phyloP scores from a whole-genome alignment of 2,113 vertebrate species.

The Nothoprocta pentlandii region DNA sequence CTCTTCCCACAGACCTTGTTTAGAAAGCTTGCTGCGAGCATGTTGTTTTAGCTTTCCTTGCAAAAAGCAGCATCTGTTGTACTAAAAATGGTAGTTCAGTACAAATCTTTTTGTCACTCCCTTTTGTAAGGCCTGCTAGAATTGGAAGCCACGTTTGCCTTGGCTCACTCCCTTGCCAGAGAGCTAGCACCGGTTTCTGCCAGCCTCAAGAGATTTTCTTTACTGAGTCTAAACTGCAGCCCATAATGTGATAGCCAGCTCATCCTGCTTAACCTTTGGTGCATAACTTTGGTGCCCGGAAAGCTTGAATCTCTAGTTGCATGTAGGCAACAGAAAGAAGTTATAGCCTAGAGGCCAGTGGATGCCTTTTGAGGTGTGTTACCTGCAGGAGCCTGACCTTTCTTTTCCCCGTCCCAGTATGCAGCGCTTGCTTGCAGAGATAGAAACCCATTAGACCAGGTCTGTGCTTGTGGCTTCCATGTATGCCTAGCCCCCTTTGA shows the following conservation, averaged over 20 bases:
- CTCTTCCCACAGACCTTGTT: conserved; percentile 61
- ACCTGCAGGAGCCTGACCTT: background rate
- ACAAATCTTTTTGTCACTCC: conserved; percentile 39
- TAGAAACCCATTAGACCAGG: background rate
- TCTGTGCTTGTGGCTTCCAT: background rate
- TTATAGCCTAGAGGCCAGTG: fast-evolving
- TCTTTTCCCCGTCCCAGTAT: background rate
- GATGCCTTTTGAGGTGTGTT: fast-evolving
- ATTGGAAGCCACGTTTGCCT: background rate
- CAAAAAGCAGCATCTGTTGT: conserved; percentile 42
- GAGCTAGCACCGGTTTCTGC: conserved; percentile 12
- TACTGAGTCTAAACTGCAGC: background rate
- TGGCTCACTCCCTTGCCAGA: background rate
- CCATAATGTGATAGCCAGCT: background rate
- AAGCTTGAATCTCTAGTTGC: background rate
- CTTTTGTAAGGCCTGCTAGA: conserved; percentile 15
- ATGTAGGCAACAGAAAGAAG: background rate
- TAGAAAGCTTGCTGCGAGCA: conserved; percentile 30
- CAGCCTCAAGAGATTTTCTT: background rate
- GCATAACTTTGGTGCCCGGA: background rate
- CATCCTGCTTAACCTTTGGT: conserved; percentile 19
- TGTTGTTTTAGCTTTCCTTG: conserved; percentile 47
- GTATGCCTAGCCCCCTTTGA: background rate
- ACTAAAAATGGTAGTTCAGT: conserved; percentile 37
- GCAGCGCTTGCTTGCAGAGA: background rate